Evolutionary conservation across 2,888 invertebrate species (phyloP), one percentile per base, ranked within the genome.

Genomic region (Pheosia gnoma): DNA sequence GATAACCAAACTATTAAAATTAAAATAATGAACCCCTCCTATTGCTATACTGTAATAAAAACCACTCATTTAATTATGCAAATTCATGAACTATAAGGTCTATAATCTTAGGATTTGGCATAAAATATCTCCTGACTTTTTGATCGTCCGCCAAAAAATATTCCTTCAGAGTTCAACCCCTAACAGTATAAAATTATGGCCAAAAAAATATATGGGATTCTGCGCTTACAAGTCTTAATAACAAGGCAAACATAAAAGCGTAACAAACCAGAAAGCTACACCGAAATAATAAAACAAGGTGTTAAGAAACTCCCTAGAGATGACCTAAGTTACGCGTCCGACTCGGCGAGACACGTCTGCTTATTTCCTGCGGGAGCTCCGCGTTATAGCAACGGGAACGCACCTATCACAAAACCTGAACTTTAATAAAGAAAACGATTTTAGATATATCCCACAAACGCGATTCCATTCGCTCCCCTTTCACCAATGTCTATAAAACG

Each of bases 361-460:
- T 87, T 89, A 91, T 90, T 91, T 91, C 89, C 90, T 89, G 70
- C 59, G 81, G 90, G 88, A 87, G 77, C 62, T 67, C 74, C 74
- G 72, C 72, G 84, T 86, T 85, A 86, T 86, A 77, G 77, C 80
- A 76, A 73, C 69, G 78, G 74, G 80, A 79, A 85, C 84, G 81
- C 85, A 89, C 85, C 86, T 88, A 84, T 86, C 82, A 82, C 79
- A 76, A 80, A 80, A 73, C 78, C 77, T 80, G 67, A 59, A 57
- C 9, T 49, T 83, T 85, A 84, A 83, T 86, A 86, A 84, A 83
- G 81, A 82, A 82, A 83, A 83, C 79, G 76, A 82, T 83, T 86
- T 84, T 80, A 81, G 79, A 69, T 61, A 57, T 65, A 74, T 81
- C 81, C 83, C 78, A 66, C 80, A 79, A 84, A 84, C 80, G 73